Base-by-base conservation (phyloP, 2,888 invertebrate genomes). In the Lymantria monacha region DNA sequence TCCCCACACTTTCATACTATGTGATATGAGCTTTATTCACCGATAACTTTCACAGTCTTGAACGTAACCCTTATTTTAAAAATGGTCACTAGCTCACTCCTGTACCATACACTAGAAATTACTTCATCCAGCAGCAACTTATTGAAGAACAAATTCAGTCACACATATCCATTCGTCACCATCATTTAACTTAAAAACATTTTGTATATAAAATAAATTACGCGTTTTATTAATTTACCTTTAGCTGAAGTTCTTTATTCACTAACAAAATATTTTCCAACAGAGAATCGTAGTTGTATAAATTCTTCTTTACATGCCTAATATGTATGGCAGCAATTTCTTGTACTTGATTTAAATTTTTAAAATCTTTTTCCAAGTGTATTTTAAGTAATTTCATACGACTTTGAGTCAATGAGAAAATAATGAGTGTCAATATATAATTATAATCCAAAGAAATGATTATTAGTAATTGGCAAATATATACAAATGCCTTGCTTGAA, bases 241-340 rank as follows among this genome's bases (percentile, higher is more conserved):
- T 37, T 15, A 14, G 45, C 30, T 54, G 54, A 7, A 54, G 13
- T 15, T 42, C 12, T 10, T 12, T 10, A 10, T 54, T n/a, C 1
- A 48, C 33, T 7, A 31, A 31, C 9, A 43, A 10, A 40, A 54
- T n/a, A 42, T 43, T 44, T 30, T 54, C 54, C 14, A 54, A 31
- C 41, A 54, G 33, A 40, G 42, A 12, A 10, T 54, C 38, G 13
- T 54, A 54, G 14, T 46, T 42, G 5, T 45, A 38, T 12, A 51
- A 30, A 48, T n/a, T 12, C 22, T 38, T 46, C 30, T 46, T 55
- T 0, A 41, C 42, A 5, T 46, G 41, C 14, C 22, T 42, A 14
- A 50, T 9, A 30, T 42, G 14, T 5, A 5, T 7, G 1, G 7
- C 13, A 22, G 31, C 7, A n/a, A 38, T 15, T 9, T 14, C n/a